Percentiles rank a stretch among this genome's conserved stretches.
Conservation (phyloP, 2,888 invertebrate genomes). For the Linyphia triangularis region DNA sequence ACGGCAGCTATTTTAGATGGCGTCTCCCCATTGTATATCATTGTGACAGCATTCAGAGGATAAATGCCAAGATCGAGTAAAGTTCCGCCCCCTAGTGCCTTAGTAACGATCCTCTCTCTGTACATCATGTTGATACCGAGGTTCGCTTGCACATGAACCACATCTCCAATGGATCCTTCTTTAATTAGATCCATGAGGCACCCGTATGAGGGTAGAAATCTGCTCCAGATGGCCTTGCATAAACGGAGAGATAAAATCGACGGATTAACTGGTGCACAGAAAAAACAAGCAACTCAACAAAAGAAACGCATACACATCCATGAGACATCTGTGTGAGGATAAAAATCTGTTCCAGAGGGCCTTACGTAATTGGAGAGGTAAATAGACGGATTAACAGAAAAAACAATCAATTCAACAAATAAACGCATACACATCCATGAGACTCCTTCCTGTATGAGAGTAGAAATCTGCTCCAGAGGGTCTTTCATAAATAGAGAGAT, state of each 20-base stretch:
- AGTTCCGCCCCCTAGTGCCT: slow-evolving; percentile 88
- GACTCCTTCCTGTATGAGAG: slow-evolving; percentile 85
- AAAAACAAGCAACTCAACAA: too few species aligned
- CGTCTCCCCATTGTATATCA: slow-evolving; percentile 84
- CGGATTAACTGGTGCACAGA: too few species aligned
- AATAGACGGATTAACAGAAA: too few species aligned
- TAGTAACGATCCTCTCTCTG: slow-evolving; percentile 82
- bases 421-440: too few species aligned
- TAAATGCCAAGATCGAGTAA: slow-evolving; percentile 89
- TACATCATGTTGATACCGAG: slow-evolving; percentile 85
- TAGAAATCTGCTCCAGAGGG: slow-evolving; percentile 92
- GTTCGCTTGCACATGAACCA: slow-evolving; percentile 83
- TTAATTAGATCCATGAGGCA: slow-evolving; percentile 83
- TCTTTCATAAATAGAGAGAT: too few species aligned
- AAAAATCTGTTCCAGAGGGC: slow-evolving; percentile 94
- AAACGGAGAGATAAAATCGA: too few species aligned
- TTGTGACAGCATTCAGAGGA: slow-evolving; percentile 86
- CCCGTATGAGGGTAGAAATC: slow-evolving; percentile 88
- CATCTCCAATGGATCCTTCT: slow-evolving; percentile 86
- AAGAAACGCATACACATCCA: too few species aligned
- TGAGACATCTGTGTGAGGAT: slow-evolving; percentile 84
- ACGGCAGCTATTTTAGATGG: slow-evolving; percentile 85
- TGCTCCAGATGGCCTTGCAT: slow-evolving; percentile 93
- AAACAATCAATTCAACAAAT: too few species aligned
- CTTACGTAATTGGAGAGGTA: too few species aligned